Evolutionary conservation across 2,888 invertebrate species (phyloP), one percentile per base, ranked within the genome.

Genomic region (Brachyptera risi): DNA sequence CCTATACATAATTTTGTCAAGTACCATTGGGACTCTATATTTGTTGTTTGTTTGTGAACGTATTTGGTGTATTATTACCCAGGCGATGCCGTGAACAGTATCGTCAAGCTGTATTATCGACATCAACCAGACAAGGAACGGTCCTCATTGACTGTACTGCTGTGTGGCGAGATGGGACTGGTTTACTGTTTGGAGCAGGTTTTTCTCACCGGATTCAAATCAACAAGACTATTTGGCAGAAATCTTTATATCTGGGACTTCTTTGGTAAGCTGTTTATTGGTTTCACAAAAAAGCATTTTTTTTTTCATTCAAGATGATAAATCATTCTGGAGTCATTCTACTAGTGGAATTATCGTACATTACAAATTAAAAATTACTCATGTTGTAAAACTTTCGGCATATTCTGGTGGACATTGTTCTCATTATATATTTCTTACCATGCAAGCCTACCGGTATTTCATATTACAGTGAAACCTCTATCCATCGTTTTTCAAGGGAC

Each of bases 241-340:
- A 96, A 96, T 78, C 86, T 96, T 67, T 98, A 95, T 73, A 87
- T 98, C 66, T 99, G 99, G 99, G 98, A 99, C 76, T 99, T 93
- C 77, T 88, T 98, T 72, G 89, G 96, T 96, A 77, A 80, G 80
- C 75, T 56, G 27, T 65, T 59, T 42, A 37, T 62, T 35, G 24
- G 3, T 24, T 31, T 31, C 11, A 31, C 31, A 7, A 5, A n/a
- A n/a, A n/a, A n/a, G n/a, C n/a, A n/a, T n/a, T n/a, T n/a, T n/a
- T n/a, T n/a, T n/a, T n/a, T n/a, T n/a, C n/a, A n/a, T n/a, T n/a
- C n/a, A n/a, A n/a, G n/a, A n/a, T n/a, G n/a, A n/a, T n/a, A n/a
- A n/a, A n/a, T n/a, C n/a, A n/a, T n/a, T n/a, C n/a, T n/a, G n/a
- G n/a, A n/a, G n/a, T n/a, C n/a, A n/a, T n/a, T n/a, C n/a, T n/a